phyloP scores from a whole-genome alignment of 2,888 invertebrate genomes.

The Marronus borbonicus region DNA sequence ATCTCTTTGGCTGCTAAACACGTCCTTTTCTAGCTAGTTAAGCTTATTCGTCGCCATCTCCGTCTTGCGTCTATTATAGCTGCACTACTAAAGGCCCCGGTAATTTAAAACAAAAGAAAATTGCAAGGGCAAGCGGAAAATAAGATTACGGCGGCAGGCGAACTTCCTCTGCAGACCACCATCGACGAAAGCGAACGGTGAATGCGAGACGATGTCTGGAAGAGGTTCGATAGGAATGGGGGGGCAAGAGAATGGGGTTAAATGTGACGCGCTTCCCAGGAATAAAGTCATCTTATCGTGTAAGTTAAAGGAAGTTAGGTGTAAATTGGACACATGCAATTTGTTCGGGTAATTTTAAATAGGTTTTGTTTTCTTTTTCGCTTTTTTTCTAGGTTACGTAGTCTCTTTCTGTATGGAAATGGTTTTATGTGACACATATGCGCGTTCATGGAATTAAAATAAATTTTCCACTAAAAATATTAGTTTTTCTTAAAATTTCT shows the following conservation, averaged over 20 bases:
- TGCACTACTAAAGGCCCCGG: conserved; percentile 47
- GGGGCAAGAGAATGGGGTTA: background rate
- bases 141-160: conserved; percentile 54
- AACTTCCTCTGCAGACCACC: conserved; percentile 1
- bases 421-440: too few relatives aligned
- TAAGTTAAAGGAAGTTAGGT: conserved; percentile 16
- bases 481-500: too few relatives aligned
- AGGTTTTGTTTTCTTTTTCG: background rate
- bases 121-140: conserved; percentile 59
- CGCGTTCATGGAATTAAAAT: too few relatives aligned
- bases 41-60: background rate
- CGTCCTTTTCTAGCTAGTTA: background rate
- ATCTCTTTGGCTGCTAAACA: background rate
- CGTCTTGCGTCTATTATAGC: conserved; percentile 34
- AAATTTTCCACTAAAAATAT: too few relatives aligned
- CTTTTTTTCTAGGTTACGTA: background rate
- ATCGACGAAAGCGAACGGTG: background rate
- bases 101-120: conserved; percentile 59
- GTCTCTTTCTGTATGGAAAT: too few relatives aligned
- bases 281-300: conserved; percentile 35
- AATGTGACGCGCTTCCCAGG: conserved; percentile 23
- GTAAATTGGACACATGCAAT: conserved; percentile 22
- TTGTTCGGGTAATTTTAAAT: conserved; percentile 5
- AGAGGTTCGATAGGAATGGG: background rate
- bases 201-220: background rate